Evolutionary conservation across 2,888 invertebrate genomes (phyloP).

Genomic region (Ophioninae sp.): DNA sequence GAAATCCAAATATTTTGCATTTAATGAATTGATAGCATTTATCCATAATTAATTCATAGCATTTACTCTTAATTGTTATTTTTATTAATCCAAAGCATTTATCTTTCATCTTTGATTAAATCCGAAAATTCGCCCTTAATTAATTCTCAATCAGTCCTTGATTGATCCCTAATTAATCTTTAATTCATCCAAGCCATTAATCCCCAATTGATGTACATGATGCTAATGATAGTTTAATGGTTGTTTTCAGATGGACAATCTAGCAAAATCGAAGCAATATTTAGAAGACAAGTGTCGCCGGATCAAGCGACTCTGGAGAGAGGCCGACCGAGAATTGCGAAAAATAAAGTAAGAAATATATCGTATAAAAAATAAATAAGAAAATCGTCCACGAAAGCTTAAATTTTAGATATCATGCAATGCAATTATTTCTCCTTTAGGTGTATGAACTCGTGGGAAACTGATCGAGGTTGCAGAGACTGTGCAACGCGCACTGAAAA

Average conservation of each 20-base stretch:
- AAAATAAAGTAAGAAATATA: conserved; percentile 66
- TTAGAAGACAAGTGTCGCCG: conserved; percentile 67
- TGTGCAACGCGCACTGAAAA: conserved; percentile 39
- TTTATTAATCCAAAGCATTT: no score
- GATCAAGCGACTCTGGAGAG: conserved; percentile 65
- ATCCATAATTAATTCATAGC: no score
- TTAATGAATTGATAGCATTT: no score
- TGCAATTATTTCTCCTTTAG: conserved; percentile 9
- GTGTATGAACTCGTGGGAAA: conserved; percentile 28
- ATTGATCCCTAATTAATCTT: no score
- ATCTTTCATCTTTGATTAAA: no score
- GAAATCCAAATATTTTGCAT: no score
- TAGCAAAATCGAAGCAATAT: conserved; percentile 65
- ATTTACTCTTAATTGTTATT: no score
- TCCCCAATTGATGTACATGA: neutral
- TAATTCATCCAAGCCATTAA: no score
- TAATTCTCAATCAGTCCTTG: no score
- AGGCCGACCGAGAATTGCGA: conserved; percentile 66
- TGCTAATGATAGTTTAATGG: conserved; percentile 1
- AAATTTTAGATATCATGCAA: neutral
- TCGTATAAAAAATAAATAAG: neutral
- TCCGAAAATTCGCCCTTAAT: no score
- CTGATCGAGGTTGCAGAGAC: conserved; percentile 37
- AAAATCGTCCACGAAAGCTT: neutral
- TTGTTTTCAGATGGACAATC: conserved; percentile 66